Evolutionary conservation across 2,888 invertebrate species (phyloP).

Genomic region (Eupithecia subumbrata): DNA sequence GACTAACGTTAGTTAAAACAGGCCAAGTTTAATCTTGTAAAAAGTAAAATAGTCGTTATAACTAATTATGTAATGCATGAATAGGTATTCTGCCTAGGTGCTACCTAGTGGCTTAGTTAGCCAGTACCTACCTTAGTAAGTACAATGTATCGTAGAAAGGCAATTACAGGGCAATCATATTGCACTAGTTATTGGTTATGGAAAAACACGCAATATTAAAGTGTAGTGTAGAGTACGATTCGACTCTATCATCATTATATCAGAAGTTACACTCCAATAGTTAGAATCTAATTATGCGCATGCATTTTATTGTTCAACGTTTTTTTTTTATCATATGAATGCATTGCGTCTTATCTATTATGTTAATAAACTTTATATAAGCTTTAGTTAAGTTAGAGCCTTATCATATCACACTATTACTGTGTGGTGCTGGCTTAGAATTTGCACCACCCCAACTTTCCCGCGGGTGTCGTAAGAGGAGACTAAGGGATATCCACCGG

Average conservation of each 20-base stretch:
- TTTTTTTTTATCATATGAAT: neutral
- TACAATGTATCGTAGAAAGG: neutral
- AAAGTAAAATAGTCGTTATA: too few species aligned
- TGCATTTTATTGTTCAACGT: slow-evolving; percentile 19
- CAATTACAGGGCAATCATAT: slow-evolving; percentile 3
- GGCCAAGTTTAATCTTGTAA: too few species aligned
- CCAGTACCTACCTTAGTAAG: neutral
- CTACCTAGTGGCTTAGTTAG: neutral
- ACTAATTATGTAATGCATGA: too few species aligned
- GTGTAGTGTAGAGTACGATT: neutral
- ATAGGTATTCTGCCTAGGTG: too few species aligned
- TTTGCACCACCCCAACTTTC: too few species aligned
- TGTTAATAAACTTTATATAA: too few species aligned
- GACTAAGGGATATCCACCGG: too few species aligned
- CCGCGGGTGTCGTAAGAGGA: too few species aligned
- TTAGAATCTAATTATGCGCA: slow-evolving; percentile 18
- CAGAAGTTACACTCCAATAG: slow-evolving; percentile 31
- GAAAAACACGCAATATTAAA: slow-evolving; percentile 6
- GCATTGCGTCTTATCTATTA: neutral
- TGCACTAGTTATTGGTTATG: neutral
- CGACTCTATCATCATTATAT: neutral
- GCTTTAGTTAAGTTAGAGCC: too few species aligned
- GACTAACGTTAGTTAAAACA: too few species aligned
- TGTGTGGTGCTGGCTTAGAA: too few species aligned
- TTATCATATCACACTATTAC: too few species aligned